These are phyloP conservation scores for Tillus elongatus DNA, from an alignment of 2,888 invertebrate species.

Conservation along the genomic window DNA sequence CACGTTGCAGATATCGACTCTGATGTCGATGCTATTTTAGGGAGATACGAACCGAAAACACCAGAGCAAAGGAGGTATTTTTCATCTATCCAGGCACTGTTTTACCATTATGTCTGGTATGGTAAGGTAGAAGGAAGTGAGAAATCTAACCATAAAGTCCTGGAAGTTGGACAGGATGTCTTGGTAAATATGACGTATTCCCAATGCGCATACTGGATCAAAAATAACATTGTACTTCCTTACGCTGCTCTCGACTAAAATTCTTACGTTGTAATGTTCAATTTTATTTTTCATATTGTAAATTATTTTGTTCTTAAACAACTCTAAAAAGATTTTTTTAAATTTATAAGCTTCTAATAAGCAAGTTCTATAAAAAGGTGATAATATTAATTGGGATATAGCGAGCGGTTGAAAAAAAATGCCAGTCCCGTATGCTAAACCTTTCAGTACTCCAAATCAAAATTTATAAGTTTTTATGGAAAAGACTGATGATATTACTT, in stretches of 20 bases:
- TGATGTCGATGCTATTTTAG: slow-evolving; percentile 71
- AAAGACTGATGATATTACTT: no score
- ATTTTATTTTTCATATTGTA: no score
- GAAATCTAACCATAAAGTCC: slow-evolving; percentile 45
- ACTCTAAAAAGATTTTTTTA: no score
- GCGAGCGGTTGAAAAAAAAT: no score
- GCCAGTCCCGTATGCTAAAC: no score
- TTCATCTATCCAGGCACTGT: slow-evolving; percentile 70
- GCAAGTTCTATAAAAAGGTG: no score
- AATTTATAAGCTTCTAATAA: no score
- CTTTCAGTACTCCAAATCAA: no score
- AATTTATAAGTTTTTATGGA: no score
- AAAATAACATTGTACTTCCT: slow-evolving; percentile 62
- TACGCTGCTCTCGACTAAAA: slow-evolving; percentile 69
- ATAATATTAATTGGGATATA: no score
- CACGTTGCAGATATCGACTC: slow-evolving; percentile 45
- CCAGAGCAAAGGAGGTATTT: slow-evolving; percentile 67
- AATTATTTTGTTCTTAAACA: no score
- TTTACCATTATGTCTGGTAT: slow-evolving; percentile 72
- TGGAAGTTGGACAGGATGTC: slow-evolving; percentile 64
- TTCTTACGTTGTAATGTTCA: no score
- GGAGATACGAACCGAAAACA: slow-evolving; percentile 55
- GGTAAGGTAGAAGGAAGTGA: slow-evolving; percentile 59
- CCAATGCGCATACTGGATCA: slow-evolving; percentile 70
- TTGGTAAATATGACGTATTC: slow-evolving; percentile 56